Percentiles rank a stretch among this genome's conserved stretches.
Conservation (phyloP, 2,113 vertebrate species). For the Rhinolophus ferrumequinum region DNA sequence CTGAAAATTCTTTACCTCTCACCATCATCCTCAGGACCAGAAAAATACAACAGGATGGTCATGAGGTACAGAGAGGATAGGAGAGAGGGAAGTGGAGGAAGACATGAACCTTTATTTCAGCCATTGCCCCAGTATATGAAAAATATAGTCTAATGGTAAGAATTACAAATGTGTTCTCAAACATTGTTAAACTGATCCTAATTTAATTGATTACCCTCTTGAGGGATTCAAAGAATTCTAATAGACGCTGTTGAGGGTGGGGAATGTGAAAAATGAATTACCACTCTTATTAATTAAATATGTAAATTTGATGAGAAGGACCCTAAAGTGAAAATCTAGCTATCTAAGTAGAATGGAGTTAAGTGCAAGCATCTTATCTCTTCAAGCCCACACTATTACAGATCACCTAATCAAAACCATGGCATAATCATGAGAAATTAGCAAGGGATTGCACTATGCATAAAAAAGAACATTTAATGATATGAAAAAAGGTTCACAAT, state of each 20-base stretch:
- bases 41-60: not conserved
- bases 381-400: not conserved
- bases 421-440: not conserved
- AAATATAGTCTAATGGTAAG: not conserved
- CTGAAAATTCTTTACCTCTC: not conserved
- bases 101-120: not conserved
- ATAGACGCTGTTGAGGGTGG: not conserved
- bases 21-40: not conserved
- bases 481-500: not conserved
- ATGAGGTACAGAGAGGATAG: not conserved
- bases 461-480: not conserved
- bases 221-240: not conserved
- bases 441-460: not conserved
- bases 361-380: not conserved
- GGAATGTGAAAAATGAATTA: not conserved
- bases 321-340: not conserved
- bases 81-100: not conserved
- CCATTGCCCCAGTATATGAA: not conserved
- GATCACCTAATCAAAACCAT: not conserved
- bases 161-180: not conserved
- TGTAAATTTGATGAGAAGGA: not conserved
- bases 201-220: not conserved
- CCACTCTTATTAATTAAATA: not conserved
- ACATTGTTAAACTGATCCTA: not conserved
- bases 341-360: not conserved